Evolutionary conservation across 2,797 vertebrate genomes (phyloP).

Genomic region (Acestrorhynchus altus): DNA sequence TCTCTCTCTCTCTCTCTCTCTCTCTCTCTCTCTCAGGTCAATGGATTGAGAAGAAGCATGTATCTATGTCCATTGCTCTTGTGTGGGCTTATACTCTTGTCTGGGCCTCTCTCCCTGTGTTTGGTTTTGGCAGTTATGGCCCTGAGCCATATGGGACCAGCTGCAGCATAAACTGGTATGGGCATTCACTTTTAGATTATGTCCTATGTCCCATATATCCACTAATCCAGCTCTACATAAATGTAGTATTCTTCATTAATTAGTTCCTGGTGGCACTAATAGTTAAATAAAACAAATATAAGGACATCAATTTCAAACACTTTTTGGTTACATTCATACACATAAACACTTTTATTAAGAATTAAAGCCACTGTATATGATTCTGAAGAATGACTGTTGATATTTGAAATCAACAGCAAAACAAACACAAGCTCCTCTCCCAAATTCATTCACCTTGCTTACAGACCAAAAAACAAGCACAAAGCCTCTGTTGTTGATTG

Average conservation of each 20-base stretch:
- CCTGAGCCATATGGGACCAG: slow-evolving; percentile 70
- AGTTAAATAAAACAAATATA: too few relatives aligned
- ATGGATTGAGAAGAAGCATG: slow-evolving; percentile 67
- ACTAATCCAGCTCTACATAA: neutral
- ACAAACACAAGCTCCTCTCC: too few relatives aligned
- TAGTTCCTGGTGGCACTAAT: neutral
- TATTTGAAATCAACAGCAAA: too few relatives aligned
- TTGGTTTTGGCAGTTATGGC: slow-evolving; percentile 72
- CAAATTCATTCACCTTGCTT: too few relatives aligned
- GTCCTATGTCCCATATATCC: too few relatives aligned
- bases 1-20: neutral
- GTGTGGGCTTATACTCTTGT: slow-evolving; percentile 67
- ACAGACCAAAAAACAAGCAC: too few relatives aligned
- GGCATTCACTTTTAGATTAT: neutral
- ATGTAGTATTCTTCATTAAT: neutral
- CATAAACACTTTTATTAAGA: too few relatives aligned
- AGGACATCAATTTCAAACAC: too few relatives aligned
- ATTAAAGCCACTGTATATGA: too few relatives aligned
- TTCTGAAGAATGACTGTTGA: too few relatives aligned
- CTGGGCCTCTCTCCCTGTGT: slow-evolving; percentile 67
- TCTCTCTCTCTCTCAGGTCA: slow-evolving; percentile 57
- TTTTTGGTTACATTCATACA: too few relatives aligned
- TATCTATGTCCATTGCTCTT: slow-evolving; percentile 55
- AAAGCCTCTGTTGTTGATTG: too few relatives aligned
- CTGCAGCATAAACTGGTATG: slow-evolving; percentile 71